Percentiles rank a stretch among this genome's conserved stretches.
Evolutionary conservation across 1,140 invertebrate species (phyloP).

Genomic region (Drosophila rufa): DNA sequence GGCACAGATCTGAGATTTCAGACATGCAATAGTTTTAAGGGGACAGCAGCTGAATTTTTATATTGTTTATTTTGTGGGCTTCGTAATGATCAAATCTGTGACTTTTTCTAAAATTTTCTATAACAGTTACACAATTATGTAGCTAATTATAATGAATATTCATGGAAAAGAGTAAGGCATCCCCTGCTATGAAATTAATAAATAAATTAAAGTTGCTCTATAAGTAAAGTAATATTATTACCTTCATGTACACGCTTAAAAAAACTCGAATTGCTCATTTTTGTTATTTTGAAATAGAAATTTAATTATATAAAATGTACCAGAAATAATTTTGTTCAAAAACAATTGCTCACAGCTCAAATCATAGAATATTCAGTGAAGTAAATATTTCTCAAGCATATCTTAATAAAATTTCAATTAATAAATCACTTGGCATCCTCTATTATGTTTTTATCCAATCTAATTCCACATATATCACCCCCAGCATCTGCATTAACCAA

Average conservation of each 20-base stretch:
- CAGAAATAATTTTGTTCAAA: not conserved
- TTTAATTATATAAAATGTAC: not conserved
- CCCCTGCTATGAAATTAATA: too few species aligned
- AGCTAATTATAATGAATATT: not conserved
- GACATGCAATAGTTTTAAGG: constrained; percentile 22
- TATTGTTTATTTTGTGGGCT: constrained; percentile 12
- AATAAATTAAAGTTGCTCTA: not conserved
- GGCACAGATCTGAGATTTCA: constrained; percentile 19
- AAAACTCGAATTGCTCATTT: not conserved
- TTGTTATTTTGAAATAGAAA: not conserved
- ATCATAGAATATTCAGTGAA: too few species aligned
- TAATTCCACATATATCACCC: constrained; percentile 3
- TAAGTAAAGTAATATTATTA: not conserved
- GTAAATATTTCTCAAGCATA: not conserved
- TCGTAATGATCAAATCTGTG: not conserved
- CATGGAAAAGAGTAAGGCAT: not conserved
- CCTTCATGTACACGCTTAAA: not conserved
- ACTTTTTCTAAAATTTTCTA: not conserved
- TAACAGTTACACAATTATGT: not conserved
- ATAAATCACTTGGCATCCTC: not conserved
- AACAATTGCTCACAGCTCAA: not conserved
- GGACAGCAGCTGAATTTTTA: constrained; percentile 5
- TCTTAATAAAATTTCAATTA: not conserved
- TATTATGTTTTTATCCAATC: constrained; percentile 7
- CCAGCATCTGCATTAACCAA: constrained; percentile 6